A percentile compares a stretch with the other conserved stretches of the same genome.
Evolutionary conservation across 2,797 vertebrate genomes (phyloP).

Genomic region (Mormyrops boulengeri): DNA sequence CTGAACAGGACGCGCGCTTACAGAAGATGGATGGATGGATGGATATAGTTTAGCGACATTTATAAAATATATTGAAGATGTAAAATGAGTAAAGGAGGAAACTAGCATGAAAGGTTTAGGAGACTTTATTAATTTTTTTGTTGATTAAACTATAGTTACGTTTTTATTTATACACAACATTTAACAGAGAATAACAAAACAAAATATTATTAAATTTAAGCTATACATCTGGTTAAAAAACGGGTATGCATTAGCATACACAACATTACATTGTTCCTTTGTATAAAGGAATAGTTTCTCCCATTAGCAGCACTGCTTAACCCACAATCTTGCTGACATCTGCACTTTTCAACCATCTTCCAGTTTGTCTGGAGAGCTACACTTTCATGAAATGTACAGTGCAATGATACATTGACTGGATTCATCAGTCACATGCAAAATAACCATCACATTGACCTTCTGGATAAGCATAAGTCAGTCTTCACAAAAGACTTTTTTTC

Average conservation of each 20-base stretch:
- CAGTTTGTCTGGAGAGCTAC: constrained; percentile 20
- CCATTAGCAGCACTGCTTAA: constrained; percentile 9
- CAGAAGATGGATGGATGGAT: neutral
- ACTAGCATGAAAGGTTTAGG: neutral
- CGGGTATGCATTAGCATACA: constrained; percentile 52
- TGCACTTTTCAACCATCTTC: constrained; percentile 19
- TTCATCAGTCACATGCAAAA: constrained; percentile 26
- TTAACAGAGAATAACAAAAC: constrained; percentile 12
- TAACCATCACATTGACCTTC: constrained; percentile 26
- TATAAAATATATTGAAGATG: neutral
- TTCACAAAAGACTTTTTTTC: constrained; percentile 36
- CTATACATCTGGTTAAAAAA: neutral
- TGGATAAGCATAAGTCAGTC: constrained; percentile 21
- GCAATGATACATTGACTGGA: constrained; percentile 29
- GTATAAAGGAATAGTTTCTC: constrained; percentile 52
- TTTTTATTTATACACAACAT: neutral
- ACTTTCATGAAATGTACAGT: constrained; percentile 38
- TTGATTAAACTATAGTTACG: neutral
- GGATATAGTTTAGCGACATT: neutral
- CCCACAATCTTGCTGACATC: constrained; percentile 24
- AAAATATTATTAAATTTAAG: neutral
- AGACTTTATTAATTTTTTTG: constrained; percentile 18
- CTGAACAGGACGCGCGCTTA: neutral
- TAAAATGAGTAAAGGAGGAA: neutral
- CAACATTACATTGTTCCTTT: constrained; percentile 42